Base-by-base conservation (phyloP, 2,888 invertebrate species). In the Melanostoma scalare region DNA sequence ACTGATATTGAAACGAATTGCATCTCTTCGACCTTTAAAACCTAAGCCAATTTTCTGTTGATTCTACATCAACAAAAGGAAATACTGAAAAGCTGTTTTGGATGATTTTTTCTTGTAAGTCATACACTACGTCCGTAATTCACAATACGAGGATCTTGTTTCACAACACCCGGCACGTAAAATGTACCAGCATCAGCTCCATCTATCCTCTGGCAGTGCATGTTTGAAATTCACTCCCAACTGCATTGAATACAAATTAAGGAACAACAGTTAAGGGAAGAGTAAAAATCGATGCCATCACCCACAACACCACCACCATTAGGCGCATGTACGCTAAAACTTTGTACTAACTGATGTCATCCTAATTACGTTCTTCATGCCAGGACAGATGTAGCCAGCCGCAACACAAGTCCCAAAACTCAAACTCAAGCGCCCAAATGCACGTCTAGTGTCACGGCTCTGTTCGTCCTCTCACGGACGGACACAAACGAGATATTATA, bases 231-330 rank as follows among this genome's bases (percentile, higher is more conserved):
- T 67, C 58, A 69, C 50, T 65, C 35, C 38, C 55, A 61, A 46
- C 40, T 44, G 74, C 58, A 69, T 74, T 74, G 84, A 69, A 84
- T 84, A 84, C 78, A 78, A 84, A 84, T 84, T 84, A 84, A 84
- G 84, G 61, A 71, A 75, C 65, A 74, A 84, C 82, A 74, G 82
- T 84, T 78, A 71, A 53, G 35, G 48, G 46, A 40, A 63, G 48
- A 63, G 31, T 50, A 63, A 31, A 20, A 20, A 36, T 60, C 35
- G 46, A 31, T 46, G 42, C 52, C 36, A 53, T 4, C 42, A 48
- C 69, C 40, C 20, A 20, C 20, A 20, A 44, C 36, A 40, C 36
- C 36, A 61, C 50, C 38, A 50, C 3, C 56, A 8, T 4, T 5
- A 8, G 4, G 50, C 33, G 55, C 69, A 76, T 78, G 78, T 71